Evolutionary conservation across 1,140 invertebrate genomes (phyloP), one percentile per base, ranked within the genome.

Genomic region (Zaprionus vittiger): DNA sequence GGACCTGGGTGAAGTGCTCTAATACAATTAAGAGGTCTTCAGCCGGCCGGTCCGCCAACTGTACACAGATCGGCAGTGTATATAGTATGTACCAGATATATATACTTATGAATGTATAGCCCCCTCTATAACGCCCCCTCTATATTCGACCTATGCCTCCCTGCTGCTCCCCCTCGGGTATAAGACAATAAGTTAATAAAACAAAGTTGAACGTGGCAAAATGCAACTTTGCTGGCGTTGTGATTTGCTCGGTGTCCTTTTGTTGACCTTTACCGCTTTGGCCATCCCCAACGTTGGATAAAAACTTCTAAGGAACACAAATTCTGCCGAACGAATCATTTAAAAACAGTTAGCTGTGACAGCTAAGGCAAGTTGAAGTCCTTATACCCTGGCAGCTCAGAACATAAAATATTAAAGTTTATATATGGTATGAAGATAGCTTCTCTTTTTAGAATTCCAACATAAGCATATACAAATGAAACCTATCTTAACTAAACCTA

Each of bases 151-250:
- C 7, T 31, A 31, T 31, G 28, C 28, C 5, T 22, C n/a, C n/a
- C 1, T 22, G 15, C 7, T 12, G 28, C 11, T 56, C 41, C 41
- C 20, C 7, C 5, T 15, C 41, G 41, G 15, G 38, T 7, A 24
- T 1, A 34, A 34, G 73, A 26, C 70, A 69, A 77, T 62, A 80
- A 82, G 79, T 84, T 84, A 81, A 90, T 90, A 90, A 89, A 89
- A 81, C 81, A 81, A 89, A 90, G 61, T 90, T 85, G 41, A 72
- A 73, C 85, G 85, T 90, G 85, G 85, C 81, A 71, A 72, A 82
- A 75, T 90, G 85, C 69, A 76, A 77, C 64, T 57, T 52, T 54
- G 55, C 15, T 49, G 54, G 28, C 49, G 49, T 54, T 28, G 24
- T 57, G 62, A 49, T 55, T 49, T 54, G 17, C 62, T 79, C 81